Conservation (phyloP, 2,113 vertebrate species). For the Lepus americanus region DNA sequence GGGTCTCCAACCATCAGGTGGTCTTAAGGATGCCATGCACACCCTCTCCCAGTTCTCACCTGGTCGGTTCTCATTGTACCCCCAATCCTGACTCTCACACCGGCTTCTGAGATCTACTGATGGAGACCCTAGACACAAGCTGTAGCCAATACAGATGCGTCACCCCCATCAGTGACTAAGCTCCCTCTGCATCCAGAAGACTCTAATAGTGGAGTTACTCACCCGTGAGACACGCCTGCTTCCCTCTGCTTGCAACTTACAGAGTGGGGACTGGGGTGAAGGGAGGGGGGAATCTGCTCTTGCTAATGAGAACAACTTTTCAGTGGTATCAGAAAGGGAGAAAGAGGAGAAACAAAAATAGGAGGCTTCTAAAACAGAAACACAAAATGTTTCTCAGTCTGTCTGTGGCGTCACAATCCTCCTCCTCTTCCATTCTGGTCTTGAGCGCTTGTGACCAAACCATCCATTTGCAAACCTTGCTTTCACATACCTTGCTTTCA, state of each 20-base stretch:
- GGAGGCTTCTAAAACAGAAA: not conserved
- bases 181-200: not conserved
- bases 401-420: not conserved
- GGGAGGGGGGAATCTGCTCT: not conserved
- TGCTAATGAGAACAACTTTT: conserved; percentile 9
- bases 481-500: not conserved
- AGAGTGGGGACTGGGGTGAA: not conserved
- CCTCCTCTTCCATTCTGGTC: not conserved
- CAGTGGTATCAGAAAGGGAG: not conserved
- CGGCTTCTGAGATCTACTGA: not conserved
- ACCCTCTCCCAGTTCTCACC: not conserved
- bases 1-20: not conserved
- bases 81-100: not conserved
- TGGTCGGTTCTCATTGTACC: not conserved
- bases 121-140: not conserved
- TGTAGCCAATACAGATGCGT: not conserved
- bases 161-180: conserved; percentile 52
- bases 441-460: not conserved
- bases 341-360: not conserved
- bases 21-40: not conserved
- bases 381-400: not conserved
- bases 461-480: not conserved
- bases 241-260: not conserved
- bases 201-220: conserved; percentile 48
- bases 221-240: conserved; percentile 1